Base-by-base conservation (phyloP, 2,888 invertebrate species). In the Andrena minutula region DNA sequence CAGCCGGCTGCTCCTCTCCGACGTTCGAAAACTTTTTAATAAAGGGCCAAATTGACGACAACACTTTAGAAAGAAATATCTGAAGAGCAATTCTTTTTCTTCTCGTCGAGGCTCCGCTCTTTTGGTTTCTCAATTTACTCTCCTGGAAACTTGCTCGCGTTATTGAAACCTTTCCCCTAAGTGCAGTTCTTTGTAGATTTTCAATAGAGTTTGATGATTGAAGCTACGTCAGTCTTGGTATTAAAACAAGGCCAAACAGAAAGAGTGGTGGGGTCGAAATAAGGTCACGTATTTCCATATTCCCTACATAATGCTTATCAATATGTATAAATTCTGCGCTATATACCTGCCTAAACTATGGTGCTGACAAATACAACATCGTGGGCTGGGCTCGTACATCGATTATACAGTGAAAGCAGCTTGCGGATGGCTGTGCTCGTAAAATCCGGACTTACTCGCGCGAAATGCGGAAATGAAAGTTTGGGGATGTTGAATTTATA, bases 21-120 rank as follows among this genome's bases (percentile, higher is more conserved):
- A n/a, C 53, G 41, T 58, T 66, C 53, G 51, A 61, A 74, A 82
- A 82, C 74, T 82, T 82, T 82, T 82, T 82, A 82, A 82, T 82
- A 79, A 79, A 82, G 80, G 73, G 16, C 23, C 69, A 74, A 82
- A 82, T 79, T 74, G 79, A 65, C 65, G 81, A 79, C 65, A 66
- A 79, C 64, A 66, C 69, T 74, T 79, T 23, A 5, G 53, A 28
- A 82, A 82, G 79, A 79, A 79, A 82, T 79, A 73, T 74, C 69
- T 66, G 41, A 70, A 64, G 79, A 68, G 68, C 53, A 23, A 63
- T 80, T 80, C 78, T 53, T 78, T 80, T 61, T 66, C 35, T 61
- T 72, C 26, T 56, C 69, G 61, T 53, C 16, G 63, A 47, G 16
- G 12, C 16, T 0, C 35, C 16, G 20, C 28, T 7, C 20, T 47